Percentiles rank a stretch among this genome's conserved stretches.
Evolutionary conservation across 2,113 vertebrate species (phyloP).

Genomic region (Myiozetetes cayanensis): DNA sequence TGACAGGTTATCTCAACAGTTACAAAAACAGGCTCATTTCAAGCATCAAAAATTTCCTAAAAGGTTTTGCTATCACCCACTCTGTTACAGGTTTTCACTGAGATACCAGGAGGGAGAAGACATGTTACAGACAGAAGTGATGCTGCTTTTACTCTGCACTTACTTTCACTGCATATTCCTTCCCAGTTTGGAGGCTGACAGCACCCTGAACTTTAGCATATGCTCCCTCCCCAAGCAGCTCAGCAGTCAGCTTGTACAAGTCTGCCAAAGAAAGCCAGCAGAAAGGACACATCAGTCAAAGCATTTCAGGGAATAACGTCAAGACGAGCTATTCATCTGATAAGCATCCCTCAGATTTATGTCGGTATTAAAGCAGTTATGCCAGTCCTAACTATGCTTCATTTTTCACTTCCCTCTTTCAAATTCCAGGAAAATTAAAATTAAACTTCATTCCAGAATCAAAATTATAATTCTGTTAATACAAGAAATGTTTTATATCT

Average conservation of each 20-base stretch:
- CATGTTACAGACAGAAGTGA: not conserved
- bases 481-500: not conserved
- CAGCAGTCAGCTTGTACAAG: constrained; percentile 89
- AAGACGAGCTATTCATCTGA: not conserved
- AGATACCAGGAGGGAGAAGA: not conserved
- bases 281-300: not conserved
- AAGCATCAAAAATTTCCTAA: not conserved
- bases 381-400: not conserved
- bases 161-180: constrained; percentile 95
- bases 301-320: not conserved
- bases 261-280: constrained; percentile 75
- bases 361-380: not conserved
- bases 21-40: not conserved
- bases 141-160: not conserved
- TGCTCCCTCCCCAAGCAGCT: constrained; percentile 91
- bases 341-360: not conserved
- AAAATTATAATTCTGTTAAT: not conserved
- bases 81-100: not conserved
- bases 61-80: not conserved
- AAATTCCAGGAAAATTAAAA: not conserved
- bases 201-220: constrained; percentile 96
- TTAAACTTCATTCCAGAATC: not conserved
- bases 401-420: not conserved
- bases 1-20: not conserved
- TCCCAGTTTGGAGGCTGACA: constrained; percentile 87